A percentile compares a stretch with the other conserved stretches of the same genome.
phyloP scores from a whole-genome alignment of 2,113 vertebrate species.

The Glaucomys volans region DNA sequence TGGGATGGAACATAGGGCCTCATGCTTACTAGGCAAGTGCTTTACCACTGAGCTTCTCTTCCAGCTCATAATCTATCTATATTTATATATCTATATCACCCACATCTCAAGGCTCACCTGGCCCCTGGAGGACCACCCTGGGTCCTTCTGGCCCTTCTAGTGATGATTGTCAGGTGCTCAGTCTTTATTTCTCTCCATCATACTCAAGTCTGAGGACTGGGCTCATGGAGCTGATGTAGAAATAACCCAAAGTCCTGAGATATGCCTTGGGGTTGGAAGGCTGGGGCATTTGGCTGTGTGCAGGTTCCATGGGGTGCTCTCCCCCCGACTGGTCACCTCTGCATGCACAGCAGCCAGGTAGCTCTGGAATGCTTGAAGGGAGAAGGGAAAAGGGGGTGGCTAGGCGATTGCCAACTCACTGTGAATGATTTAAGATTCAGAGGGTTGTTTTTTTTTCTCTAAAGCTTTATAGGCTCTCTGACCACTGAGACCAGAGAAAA shows the following conservation, averaged over 20 bases:
- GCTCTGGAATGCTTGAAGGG: fast-evolving
- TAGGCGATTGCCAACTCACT: not conserved
- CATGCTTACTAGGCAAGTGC: no score
- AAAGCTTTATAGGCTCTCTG: not conserved
- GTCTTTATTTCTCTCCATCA: not conserved
- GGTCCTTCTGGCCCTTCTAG: no score
- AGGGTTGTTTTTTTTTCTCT: not conserved
- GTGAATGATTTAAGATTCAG: no score
- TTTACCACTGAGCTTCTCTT: not conserved
- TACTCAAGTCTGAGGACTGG: not conserved
- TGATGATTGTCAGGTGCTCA: not conserved
- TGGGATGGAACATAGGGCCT: not conserved
- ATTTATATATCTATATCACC: no score
- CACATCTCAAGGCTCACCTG: not conserved
- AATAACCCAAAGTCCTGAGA: not conserved
- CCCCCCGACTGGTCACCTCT: not conserved
- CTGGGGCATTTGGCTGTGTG: fast-evolving
- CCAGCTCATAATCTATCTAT: no score
- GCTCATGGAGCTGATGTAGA: not conserved
- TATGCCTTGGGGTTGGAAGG: not conserved
- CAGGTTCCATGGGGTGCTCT: not conserved
- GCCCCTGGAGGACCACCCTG: not conserved
- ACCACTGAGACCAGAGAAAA: not conserved
- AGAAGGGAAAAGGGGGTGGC: no score
- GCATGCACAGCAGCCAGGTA: not conserved